phyloP scores from a whole-genome alignment of 2,797 vertebrate genomes.

The Cirrhinus molitorella region DNA sequence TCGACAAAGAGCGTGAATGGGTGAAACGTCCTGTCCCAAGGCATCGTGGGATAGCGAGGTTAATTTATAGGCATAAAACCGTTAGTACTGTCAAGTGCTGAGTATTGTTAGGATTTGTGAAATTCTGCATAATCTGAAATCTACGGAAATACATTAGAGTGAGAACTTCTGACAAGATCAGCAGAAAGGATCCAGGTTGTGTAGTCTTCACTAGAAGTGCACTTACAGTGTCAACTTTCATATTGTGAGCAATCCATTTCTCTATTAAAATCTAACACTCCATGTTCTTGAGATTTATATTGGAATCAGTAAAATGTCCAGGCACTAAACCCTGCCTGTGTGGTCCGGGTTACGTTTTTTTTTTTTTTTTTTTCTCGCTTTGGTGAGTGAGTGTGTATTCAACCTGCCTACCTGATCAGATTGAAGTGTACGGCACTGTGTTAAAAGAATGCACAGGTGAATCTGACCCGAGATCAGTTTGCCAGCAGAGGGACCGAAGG shows the following conservation, averaged over 20 bases:
- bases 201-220: conserved; percentile 25
- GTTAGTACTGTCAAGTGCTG: conserved; percentile 43
- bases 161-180: conserved; percentile 1
- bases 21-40: conserved; percentile 32
- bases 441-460: conserved; percentile 64
- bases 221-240: conserved; percentile 30
- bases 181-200: conserved; percentile 3
- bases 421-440: conserved; percentile 38
- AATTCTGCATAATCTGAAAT: conserved; percentile 30
- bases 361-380: conserved; percentile 24
- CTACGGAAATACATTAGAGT: conserved; percentile 6
- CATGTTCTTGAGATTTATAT: not conserved
- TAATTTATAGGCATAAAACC: conserved; percentile 31
- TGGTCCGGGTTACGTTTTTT: conserved; percentile 35
- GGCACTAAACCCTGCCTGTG: conserved; percentile 48
- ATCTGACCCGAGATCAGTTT: conserved; percentile 67
- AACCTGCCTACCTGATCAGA: conserved; percentile 49
- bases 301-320: conserved; percentile 35
- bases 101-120: conserved; percentile 24
- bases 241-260: not conserved
- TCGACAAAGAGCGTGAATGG: conserved; percentile 14
- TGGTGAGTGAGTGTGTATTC: conserved; percentile 43
- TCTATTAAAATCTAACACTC: conserved; percentile 18
- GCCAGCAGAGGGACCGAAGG: conserved; percentile 43
- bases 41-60: conserved; percentile 48